These are phyloP conservation scores for Deroplatys truncata DNA, from an alignment of 2,888 invertebrate genomes.

Conservation along the genomic window DNA sequence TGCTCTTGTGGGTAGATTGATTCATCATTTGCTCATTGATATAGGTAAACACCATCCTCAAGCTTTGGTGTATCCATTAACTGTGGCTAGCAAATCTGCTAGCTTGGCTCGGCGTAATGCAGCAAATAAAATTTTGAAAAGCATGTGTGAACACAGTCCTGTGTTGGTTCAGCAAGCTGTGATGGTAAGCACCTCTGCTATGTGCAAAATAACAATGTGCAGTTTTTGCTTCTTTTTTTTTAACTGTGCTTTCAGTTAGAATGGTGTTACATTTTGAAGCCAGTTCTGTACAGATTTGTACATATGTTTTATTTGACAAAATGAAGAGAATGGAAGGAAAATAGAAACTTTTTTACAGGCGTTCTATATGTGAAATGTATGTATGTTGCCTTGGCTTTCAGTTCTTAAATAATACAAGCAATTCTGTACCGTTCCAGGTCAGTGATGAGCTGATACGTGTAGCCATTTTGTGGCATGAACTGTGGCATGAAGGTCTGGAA, in stretches of 20 bases:
- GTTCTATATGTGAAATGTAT: too few species aligned
- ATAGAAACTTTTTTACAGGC: too few species aligned
- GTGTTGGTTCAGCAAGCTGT: constrained; percentile 92
- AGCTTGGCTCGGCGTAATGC: constrained; percentile 80
- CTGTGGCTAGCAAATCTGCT: constrained; percentile 94
- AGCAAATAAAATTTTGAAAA: constrained; percentile 90
- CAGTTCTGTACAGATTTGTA: too few species aligned
- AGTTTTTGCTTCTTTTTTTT: background rate
- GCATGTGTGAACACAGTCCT: constrained; percentile 92
- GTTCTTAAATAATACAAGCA: too few species aligned
- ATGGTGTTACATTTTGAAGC: background rate
- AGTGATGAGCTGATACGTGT: constrained; percentile 95
- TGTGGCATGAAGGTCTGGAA: constrained; percentile 97
- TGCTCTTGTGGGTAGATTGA: constrained; percentile 80
- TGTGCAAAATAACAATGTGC: background rate
- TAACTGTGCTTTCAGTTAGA: background rate
- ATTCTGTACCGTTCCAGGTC: constrained; percentile 42
- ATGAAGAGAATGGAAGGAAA: too few species aligned
- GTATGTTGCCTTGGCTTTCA: too few species aligned
- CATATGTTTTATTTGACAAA: too few species aligned
- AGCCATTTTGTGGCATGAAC: constrained; percentile 98
- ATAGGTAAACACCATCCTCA: constrained; percentile 98
- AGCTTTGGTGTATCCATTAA: constrained; percentile 94
- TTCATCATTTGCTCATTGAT: constrained; percentile 90
- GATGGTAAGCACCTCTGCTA: constrained; percentile 61